These are phyloP conservation scores for Conops quadrifasciatus DNA, from an alignment of 2,888 invertebrate genomes.

Conservation along the genomic window DNA sequence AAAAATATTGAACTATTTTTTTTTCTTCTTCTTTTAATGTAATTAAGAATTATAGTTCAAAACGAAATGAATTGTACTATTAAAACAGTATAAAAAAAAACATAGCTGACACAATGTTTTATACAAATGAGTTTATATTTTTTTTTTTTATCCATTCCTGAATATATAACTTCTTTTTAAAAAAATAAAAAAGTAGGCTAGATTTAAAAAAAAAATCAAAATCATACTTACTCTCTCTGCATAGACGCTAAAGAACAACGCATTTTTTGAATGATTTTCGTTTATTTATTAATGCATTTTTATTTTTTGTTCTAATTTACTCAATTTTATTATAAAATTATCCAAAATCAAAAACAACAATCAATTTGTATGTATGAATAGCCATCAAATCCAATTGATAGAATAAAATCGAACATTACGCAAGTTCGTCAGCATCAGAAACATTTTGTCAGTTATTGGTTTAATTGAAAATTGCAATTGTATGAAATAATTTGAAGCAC, in stretches of 20 bases:
- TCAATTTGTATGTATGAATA: conserved; percentile 31
- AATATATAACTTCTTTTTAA: neutral
- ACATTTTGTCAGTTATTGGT: conserved; percentile 67
- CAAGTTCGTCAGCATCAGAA: conserved; percentile 63
- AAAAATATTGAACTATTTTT: conserved; percentile 1
- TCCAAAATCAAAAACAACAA: conserved; percentile 23
- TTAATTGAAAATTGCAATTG: conserved; percentile 38
- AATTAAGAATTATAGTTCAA: conserved; percentile 19
- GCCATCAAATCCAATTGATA: conserved; percentile 3
- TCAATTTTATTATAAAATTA: conserved; percentile 38
- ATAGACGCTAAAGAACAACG: neutral
- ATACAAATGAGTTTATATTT: conserved; percentile 34
- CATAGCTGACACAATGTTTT: conserved; percentile 67
- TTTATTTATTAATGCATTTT: conserved; percentile 49
- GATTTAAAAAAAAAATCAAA: conserved; percentile 6
- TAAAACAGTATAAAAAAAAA: conserved; percentile 50
- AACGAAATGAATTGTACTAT: conserved; percentile 33
- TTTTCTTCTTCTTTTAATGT: conserved; percentile 20
- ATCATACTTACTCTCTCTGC: neutral
- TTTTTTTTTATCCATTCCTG: neutral
- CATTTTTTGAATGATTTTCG: conserved; percentile 48
- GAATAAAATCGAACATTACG: conserved; percentile 18
- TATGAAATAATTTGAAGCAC: conserved; percentile 36
- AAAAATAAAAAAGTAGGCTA: neutral
- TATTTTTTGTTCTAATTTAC: conserved; percentile 30